These are phyloP conservation scores for Calliopum simillimum DNA, from an alignment of 2,888 invertebrate species.

Conservation along the genomic window DNA sequence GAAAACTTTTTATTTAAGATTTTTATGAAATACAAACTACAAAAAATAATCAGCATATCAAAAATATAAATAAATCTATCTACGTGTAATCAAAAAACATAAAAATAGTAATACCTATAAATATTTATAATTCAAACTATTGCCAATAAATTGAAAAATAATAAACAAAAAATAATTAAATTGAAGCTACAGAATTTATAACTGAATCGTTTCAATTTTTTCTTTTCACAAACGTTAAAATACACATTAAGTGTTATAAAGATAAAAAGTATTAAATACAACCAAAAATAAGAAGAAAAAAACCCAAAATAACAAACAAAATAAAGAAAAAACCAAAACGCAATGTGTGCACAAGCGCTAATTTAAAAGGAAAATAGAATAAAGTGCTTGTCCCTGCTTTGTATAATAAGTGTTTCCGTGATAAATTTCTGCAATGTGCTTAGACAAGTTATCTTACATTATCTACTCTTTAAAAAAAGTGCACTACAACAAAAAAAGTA, in stretches of 20 bases:
- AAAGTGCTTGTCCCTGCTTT: too few species aligned
- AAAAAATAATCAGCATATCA: conserved; percentile 4
- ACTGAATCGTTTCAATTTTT: conserved; percentile 18
- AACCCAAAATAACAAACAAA: conserved; percentile 24
- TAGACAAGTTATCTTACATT: too few species aligned
- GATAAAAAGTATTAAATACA: conserved; percentile 8
- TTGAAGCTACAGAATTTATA: background rate
- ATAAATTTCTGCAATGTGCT: too few species aligned
- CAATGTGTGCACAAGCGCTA: too few species aligned
- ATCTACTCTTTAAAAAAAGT: too few species aligned
- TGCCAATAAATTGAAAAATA: background rate
- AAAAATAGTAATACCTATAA: too few species aligned
- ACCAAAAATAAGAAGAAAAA: conserved; percentile 8
- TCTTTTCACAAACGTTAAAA: conserved; percentile 18
- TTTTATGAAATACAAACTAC: background rate
- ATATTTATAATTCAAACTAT: background rate
- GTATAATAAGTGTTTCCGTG: too few species aligned
- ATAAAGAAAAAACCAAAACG: too few species aligned
- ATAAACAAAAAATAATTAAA: background rate
- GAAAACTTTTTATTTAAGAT: background rate
- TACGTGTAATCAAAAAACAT: too few species aligned
- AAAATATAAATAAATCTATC: conserved; percentile 1
- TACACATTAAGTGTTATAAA: conserved; percentile 26
- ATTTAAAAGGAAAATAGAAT: too few species aligned
- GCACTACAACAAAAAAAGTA: too few species aligned